phyloP scores from a whole-genome alignment of 2,888 invertebrate species.

The Epinotia nisella region DNA sequence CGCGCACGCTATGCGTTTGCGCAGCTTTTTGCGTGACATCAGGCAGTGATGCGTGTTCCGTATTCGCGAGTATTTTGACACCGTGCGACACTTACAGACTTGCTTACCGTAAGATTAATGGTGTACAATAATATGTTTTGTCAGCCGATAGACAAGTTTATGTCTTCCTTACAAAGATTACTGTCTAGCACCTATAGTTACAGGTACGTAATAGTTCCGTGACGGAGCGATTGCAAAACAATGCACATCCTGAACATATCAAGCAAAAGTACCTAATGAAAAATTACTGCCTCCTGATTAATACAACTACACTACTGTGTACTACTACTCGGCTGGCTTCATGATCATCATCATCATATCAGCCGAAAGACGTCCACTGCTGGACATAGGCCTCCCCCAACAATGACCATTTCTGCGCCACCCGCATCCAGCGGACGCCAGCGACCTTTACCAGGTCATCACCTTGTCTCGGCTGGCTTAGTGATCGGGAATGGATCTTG shows the following conservation, averaged over 20 bases:
- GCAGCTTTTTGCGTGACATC: background rate
- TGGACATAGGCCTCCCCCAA: too few species aligned
- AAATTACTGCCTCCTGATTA: too few species aligned
- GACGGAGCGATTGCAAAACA: background rate
- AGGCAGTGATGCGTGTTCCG: background rate
- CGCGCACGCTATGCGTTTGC: constrained; percentile 4
- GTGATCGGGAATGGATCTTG: too few species aligned
- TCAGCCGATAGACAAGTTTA: background rate
- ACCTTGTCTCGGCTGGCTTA: too few species aligned
- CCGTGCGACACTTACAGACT: background rate
- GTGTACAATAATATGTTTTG: background rate
- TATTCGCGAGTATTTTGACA: constrained; percentile 4
- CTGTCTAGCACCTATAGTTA: background rate
- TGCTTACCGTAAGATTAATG: constrained; percentile 1
- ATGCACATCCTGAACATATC: background rate
- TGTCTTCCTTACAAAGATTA: background rate
- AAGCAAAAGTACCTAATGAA: too few species aligned
- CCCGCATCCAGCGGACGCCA: too few species aligned
- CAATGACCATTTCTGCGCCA: too few species aligned
- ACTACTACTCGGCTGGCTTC: too few species aligned
- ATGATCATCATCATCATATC: too few species aligned
- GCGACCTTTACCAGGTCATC: too few species aligned
- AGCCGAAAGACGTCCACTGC: too few species aligned
- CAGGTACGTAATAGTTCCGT: background rate
- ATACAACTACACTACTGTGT: too few species aligned